Conservation (phyloP, 2,797 vertebrate genomes). For the Tragopan temminckii region DNA sequence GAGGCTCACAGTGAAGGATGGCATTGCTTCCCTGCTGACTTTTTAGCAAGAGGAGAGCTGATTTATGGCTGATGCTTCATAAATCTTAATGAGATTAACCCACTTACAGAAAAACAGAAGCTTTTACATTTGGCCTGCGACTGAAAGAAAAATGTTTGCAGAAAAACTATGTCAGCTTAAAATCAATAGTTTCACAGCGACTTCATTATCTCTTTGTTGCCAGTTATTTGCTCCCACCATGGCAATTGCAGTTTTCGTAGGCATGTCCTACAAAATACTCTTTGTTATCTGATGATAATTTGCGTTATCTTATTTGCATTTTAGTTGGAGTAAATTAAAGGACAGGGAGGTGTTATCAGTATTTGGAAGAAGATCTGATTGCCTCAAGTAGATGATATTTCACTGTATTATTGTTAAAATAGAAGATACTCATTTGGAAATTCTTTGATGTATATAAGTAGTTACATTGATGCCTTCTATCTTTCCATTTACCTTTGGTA, state of each 20-base stretch:
- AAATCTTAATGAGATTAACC: constrained; percentile 21
- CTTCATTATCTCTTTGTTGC: background rate
- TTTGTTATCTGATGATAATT: background rate
- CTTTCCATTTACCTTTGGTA: background rate
- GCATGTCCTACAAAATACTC: background rate
- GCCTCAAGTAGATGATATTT: background rate
- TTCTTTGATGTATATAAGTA: background rate
- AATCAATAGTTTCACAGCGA: background rate
- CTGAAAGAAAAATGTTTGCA: background rate
- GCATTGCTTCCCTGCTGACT: background rate
- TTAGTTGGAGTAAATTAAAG: background rate
- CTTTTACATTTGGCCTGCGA: background rate
- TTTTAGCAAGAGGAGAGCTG: background rate
- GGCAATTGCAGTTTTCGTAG: background rate
- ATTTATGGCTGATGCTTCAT: background rate
- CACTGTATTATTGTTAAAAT: background rate
- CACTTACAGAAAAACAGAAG: background rate
- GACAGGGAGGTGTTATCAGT: background rate
- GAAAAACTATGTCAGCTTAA: background rate
- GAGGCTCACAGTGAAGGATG: background rate
- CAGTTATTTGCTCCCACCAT: background rate
- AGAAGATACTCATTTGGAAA: background rate
- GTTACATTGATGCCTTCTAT: background rate
- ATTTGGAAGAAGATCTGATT: background rate
- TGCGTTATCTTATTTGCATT: background rate